phyloP scores from a whole-genome alignment of 1,140 invertebrate genomes.

The Thaumatotibia leucotreta region DNA sequence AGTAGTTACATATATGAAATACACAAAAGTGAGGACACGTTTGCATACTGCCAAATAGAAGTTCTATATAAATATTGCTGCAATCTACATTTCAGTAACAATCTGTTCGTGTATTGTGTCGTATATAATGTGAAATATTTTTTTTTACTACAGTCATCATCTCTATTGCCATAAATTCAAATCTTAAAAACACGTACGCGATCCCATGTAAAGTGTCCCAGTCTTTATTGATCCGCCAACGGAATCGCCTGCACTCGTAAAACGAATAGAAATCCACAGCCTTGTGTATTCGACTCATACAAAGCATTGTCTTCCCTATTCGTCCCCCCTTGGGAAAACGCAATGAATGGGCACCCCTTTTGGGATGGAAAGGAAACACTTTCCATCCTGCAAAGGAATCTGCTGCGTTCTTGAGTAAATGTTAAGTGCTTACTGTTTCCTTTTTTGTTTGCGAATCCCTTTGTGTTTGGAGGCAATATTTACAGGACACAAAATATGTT shows the following conservation, averaged over 20 bases:
- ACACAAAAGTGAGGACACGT: too few relatives aligned
- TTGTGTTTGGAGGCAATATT: not conserved
- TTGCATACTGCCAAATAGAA: too few relatives aligned
- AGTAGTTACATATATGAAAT: not conserved
- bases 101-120: too few relatives aligned
- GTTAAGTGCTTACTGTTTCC: not conserved
- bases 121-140: too few relatives aligned
- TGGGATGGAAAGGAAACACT: slow-evolving; percentile 4
- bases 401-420: not conserved
- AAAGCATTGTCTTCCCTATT: slow-evolving; percentile 1
- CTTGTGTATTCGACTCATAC: not conserved
- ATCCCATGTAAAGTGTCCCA: too few relatives aligned
- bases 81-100: too few relatives aligned
- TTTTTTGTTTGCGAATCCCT: not conserved
- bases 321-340: not conserved
- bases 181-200: too few relatives aligned
- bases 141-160: too few relatives aligned
- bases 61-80: too few relatives aligned
- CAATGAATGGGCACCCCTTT: slow-evolving; percentile 6
- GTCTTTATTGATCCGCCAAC: too few relatives aligned
- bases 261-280: not conserved
- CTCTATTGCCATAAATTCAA: too few relatives aligned
- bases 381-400: not conserved
- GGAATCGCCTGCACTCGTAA: not conserved
- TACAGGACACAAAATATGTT: not conserved